Conservation (phyloP, 23 tunicate genomes). For the Halocynthia aurantium region DNA sequence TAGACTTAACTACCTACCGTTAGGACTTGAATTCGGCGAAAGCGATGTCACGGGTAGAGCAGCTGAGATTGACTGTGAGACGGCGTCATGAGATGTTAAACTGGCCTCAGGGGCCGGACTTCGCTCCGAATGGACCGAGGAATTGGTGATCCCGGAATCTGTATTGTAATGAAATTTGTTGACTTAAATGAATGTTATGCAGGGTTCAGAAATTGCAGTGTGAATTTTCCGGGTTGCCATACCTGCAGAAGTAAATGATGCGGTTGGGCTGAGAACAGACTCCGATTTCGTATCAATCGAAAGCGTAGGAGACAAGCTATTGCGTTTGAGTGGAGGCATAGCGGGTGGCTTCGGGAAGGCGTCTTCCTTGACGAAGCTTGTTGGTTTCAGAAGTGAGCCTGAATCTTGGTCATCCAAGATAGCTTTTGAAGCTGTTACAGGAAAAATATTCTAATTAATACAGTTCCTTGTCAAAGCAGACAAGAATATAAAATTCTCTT, state of each 20-base stretch:
- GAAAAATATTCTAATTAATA: too few relatives aligned
- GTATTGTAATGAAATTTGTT: background rate
- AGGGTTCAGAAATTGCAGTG: background rate
- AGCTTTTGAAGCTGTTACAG: too few relatives aligned
- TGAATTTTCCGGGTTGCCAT: background rate
- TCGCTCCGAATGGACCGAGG: too few relatives aligned
- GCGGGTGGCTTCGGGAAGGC: background rate
- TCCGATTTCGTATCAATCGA: constrained; percentile 6
- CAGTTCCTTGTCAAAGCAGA: too few relatives aligned
- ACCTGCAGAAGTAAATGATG: background rate
- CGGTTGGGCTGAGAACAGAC: background rate
- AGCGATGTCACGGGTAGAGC: background rate
- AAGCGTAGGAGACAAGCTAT: background rate
- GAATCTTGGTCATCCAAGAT: too few relatives aligned
- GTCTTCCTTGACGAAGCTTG: too few relatives aligned
- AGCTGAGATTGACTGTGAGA: too few relatives aligned
- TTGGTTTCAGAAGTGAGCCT: too few relatives aligned
- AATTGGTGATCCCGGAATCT: background rate
- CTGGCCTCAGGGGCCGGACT: too few relatives aligned
- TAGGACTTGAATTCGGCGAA: background rate
- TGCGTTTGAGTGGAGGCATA: constrained; percentile 12
- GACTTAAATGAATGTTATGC: too few relatives aligned
- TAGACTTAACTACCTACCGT: background rate
- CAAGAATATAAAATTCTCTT: too few relatives aligned
- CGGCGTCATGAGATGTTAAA: too few relatives aligned